Evolutionary conservation across 1,140 invertebrate species (phyloP), one percentile per base, ranked within the genome.

Genomic region (Ctenoplectra terminalis): DNA sequence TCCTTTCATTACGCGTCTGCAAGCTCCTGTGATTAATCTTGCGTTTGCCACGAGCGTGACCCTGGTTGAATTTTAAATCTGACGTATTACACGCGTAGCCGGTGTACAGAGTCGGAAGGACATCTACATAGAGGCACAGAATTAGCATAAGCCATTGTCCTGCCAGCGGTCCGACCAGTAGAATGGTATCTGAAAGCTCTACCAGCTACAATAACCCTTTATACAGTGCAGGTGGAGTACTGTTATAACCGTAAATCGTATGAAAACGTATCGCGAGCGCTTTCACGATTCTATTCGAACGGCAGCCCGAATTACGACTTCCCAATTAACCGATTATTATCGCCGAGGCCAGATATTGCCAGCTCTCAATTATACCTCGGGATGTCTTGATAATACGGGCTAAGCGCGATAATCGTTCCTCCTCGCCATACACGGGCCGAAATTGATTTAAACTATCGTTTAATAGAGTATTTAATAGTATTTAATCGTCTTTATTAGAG

Each of bases 131-230:
- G 80, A 82, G 61, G 63, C 73, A 69, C 26, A 48, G 75, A 89
- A 91, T 92, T 90, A 92, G 86, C 90, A 91, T 92, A 90, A 89
- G 79, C 86, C 87, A 92, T 92, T 92, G 91, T 91, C 87, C 88
- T 88, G 87, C 81, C 86, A 85, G 81, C 48, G 40, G 46, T 40
- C 17, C 43, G 66, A 31, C 48, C 50, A 56, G 58, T 50, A 75
- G 58, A 58, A 86, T 80, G 63, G 52, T 82, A 82, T 70, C 84
- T 88, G 86, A 87, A 90, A 90, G 79, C 81, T 89, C 76, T n/a
- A 26, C 67, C 31, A 37, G 48, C 79, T 71, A 88, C 89, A 87
- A 88, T 89, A 85, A 90, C 75, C 87, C 86, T 90, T 87, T 89
- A 87, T 88, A 81, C 78, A 58, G 74, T 58, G 81, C 87, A 87